Percentiles rank a stretch among this genome's conserved stretches.
phyloP scores from a whole-genome alignment of 2,888 invertebrate species.

The Gymnoscelis rufifasciata region DNA sequence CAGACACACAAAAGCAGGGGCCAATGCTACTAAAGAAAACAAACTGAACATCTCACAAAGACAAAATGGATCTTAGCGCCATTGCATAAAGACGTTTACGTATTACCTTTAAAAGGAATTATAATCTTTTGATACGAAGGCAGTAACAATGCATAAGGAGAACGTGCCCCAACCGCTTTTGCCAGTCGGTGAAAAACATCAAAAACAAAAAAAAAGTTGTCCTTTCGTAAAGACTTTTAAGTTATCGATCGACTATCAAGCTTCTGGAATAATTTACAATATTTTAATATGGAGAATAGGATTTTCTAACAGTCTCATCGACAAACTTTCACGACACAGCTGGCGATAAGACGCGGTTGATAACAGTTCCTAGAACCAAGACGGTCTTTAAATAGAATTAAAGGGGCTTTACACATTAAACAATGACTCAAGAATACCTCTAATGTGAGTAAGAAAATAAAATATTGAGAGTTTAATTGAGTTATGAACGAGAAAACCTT shows the following conservation, averaged over 20 bases:
- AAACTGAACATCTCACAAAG: conserved; percentile 41
- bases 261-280: conserved; percentile 28
- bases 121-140: conserved; percentile 44
- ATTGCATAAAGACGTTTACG: conserved; percentile 50
- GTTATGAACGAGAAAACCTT: too few relatives aligned
- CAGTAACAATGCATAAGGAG: conserved; percentile 60
- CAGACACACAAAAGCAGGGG: conserved; percentile 70
- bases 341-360: conserved; percentile 50
- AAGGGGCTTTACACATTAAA: conserved; percentile 18
- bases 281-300: conserved; percentile 12
- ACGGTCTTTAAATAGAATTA: conserved; percentile 41
- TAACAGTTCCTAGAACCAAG: conserved; percentile 52
- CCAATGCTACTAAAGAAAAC: conserved; percentile 50
- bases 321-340: conserved; percentile 30
- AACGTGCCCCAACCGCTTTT: conserved; percentile 74
- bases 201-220: conserved; percentile 31
- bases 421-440: too few relatives aligned
- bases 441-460: too few relatives aligned
- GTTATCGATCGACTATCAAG: conserved; percentile 1
- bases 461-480: too few relatives aligned
- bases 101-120: conserved; percentile 34
- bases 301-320: conserved; percentile 24
- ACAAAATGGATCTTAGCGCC: conserved; percentile 52
- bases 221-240: conserved; percentile 25
- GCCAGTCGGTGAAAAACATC: conserved; percentile 59